Base-by-base conservation (phyloP, 2,113 vertebrate genomes). In the Boulengerochromis microlepis region DNA sequence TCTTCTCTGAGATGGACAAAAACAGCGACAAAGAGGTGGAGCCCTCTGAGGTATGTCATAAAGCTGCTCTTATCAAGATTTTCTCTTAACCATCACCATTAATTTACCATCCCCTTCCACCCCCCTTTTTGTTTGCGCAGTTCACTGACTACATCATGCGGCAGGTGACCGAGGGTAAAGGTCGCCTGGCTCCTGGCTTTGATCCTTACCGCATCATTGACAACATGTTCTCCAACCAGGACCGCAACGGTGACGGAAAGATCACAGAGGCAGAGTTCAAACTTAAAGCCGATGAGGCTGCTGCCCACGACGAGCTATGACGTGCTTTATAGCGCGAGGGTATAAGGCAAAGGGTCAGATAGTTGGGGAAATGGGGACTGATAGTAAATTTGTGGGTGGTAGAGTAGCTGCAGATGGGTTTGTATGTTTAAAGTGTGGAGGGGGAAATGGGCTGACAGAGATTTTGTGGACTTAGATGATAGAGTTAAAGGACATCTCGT, bases 221-320 rank as follows among this genome's bases (percentile, higher is more conserved):
- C 90, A 99, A 98, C 83, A 99, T 99, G 98, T 99, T 99, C 93
- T 96, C 95, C 93, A 99, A 99, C 94, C 99, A 99, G 96, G 99
- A 99, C 94, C 97, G 98, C 19, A 95, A 99, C 9, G 97, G 97
- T 86, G 98, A 99, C 2, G 98, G 99, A 57, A 98, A 96, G 95
- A 98, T 99, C 89, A 98, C 97, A 0, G 96, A 96, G n/a, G 96
- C 96, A 4, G 99, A 99, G 92, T 99, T 99, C 91, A 99, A 97
- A 92, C 92, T 99, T 82, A 99, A 99, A 95, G 98, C 98, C 38
- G 98, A 99, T 40, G 99, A 99, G 92, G 40, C 95, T 42, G 94
- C 95, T 78, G 29, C 95, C 35, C 99, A 99, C 0, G 99, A 99
- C 6, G 99, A 99, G 93, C 97, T 99, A 95, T 99, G 97, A 97